Evolutionary conservation across 53 echinoderm and acorn worm genomes (phyloP), one percentile per base, ranked within the genome.

Genomic region (Henricia sp.): DNA sequence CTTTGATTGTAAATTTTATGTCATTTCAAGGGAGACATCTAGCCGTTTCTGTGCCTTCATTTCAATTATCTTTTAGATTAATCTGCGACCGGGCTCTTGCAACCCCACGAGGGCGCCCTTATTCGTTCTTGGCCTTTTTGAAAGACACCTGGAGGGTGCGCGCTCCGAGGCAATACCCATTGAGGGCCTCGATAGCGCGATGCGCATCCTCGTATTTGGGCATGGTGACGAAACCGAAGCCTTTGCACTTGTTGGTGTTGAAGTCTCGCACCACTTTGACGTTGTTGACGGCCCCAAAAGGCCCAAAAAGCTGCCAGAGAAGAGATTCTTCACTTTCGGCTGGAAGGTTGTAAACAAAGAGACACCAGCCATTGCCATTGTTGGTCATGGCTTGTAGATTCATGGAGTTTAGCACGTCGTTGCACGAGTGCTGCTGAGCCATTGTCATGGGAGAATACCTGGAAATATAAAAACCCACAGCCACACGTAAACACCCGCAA

Each of bases 211-310:
- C 99, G 34, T 99, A 99, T 60, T 99, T 99, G 60, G 95, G 92
- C 99, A 99, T 99, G 72, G 95, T 99, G 33, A 99, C 92, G 66
- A 99, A 99, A 28, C 99, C 99, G 55, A 89, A 99, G n/a, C 99
- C 99, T 82, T 99, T 99, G 78, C 99, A 99, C 80, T 95, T 94
- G 71, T 94, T 92, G 70, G 92, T 89, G 44, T 88, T 90, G 74
- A 92, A 92, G 74, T 99, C 99, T 14, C 99, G 87, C 33, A 99
- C 94, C 33, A 99, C 99, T 69, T 99, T 99, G 39, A 99, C 94
- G 58, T 95, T 99, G 73, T 92, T 94, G 57, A 99, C 94, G 4
- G 99, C 99, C 27, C 99, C 99, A 20, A 95, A 99, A 32, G 99
- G 99, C 23, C 99, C 95, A 68, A 99, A 99, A 70, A 99, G 84